Evolutionary conservation across 2,113 vertebrate species (phyloP).

Genomic region (Pachycephala philippinensis): DNA sequence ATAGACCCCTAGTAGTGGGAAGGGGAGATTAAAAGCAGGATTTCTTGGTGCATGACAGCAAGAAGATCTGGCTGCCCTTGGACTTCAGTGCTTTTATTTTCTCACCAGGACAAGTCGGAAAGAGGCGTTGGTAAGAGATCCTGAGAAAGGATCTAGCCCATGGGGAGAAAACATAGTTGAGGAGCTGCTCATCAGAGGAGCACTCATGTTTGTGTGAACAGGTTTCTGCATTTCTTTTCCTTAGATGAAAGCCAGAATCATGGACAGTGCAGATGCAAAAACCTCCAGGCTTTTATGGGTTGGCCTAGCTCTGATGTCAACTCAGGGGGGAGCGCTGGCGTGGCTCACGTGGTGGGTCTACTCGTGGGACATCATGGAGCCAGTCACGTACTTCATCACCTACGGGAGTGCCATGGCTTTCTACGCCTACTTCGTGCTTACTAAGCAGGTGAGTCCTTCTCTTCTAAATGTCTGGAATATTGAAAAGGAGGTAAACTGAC

Average conservation of each 20-base stretch:
- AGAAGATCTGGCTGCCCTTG: neutral
- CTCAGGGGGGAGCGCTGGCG: constrained; percentile 87
- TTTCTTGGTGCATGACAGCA: neutral
- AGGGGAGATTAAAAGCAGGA: neutral
- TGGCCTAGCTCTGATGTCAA: constrained; percentile 86
- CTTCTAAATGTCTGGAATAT: neutral
- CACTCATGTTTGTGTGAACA: neutral
- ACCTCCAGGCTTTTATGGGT: constrained; percentile 78
- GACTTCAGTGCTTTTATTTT: neutral
- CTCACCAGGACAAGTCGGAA: neutral
- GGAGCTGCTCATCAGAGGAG: neutral
- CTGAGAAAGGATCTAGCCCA: neutral
- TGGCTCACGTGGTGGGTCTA: constrained; percentile 99
- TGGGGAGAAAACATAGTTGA: neutral
- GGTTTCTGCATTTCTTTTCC: neutral
- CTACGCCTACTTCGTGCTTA: constrained; percentile 89
- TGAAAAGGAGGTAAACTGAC: neutral
- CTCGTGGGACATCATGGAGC: constrained; percentile 97
- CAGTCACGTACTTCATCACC: constrained; percentile 93
- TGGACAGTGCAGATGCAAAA: constrained; percentile 68
- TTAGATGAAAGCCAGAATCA: constrained; percentile 81
- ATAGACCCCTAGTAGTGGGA: neutral
- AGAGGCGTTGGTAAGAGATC: neutral
- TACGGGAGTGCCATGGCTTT: constrained; percentile 86
- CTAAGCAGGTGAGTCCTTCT: constrained; percentile 78